Evolutionary conservation across 2,113 vertebrate species (phyloP).

Genomic region (Scytalopus superciliaris): DNA sequence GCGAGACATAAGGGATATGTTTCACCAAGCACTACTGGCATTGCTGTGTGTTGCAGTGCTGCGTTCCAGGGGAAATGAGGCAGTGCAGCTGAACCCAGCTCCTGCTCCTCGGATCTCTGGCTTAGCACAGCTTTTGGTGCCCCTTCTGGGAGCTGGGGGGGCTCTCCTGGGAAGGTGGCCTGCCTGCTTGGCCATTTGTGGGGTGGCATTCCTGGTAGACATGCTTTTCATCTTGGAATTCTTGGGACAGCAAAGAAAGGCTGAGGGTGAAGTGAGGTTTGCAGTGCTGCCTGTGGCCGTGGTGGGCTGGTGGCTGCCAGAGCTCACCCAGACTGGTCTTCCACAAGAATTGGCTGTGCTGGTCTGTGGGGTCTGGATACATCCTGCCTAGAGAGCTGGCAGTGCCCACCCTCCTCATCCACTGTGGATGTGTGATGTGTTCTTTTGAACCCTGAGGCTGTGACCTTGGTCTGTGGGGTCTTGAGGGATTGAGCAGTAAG

Average conservation of each 20-base stretch:
- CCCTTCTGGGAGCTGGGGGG: not conserved
- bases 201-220: not conserved
- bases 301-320: not conserved
- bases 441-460: not conserved
- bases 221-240: not conserved
- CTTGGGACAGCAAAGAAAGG: not conserved
- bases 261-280: not conserved
- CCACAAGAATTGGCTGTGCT: fast-evolving
- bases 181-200: fast-evolving
- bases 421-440: fast-evolving
- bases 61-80: not conserved
- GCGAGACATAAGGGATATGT: not conserved
- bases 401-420: not conserved
- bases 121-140: not conserved
- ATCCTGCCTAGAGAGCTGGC: not conserved
- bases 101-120: not conserved
- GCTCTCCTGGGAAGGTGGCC: not conserved
- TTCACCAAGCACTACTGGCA: not conserved
- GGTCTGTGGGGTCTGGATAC: not conserved
- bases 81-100: not conserved
- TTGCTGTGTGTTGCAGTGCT: not conserved
- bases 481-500: not conserved
- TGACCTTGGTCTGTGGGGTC: not conserved
- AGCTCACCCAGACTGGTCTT: fast-evolving
- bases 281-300: not conserved